Evolutionary conservation across 2,113 vertebrate species (phyloP), one percentile per base, ranked within the genome.

Genomic region (Scytalopus superciliaris): DNA sequence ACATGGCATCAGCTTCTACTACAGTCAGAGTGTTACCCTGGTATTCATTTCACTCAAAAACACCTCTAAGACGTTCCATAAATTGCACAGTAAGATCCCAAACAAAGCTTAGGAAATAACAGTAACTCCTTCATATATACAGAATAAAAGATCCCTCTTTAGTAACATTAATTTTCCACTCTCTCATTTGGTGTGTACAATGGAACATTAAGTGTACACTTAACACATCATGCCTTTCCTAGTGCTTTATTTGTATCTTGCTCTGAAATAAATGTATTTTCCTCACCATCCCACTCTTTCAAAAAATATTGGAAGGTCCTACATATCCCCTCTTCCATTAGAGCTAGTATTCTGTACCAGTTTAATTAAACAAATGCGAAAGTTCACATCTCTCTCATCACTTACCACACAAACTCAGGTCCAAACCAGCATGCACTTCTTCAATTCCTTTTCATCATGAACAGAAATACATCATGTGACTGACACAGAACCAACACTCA

Each of bases 341-440:
- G 9, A 79, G 42, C 16, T 28, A 44, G 24, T 59, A 5, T 5
- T 60, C 59, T 56, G 56, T 33, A 64, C 24, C 15, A 47, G 19
- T 59, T 82, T 15, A 67, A 70, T 53, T 10, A 28, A 45, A 57
- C 0, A 55, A 14, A 52, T n/a, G 19, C 45, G 25, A 33, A 79
- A 63, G 19, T 94, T 94, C n/a, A 87, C 15, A 49, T 57, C 31
- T 30, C 49, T 50, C 52, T 84, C 42, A 18, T n/a, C 57, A 96
- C 88, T 93, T 90, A 90, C 91, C 94, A 86, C 42, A 74, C 47
- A 39, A 90, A 44, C 59, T 78, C 76, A 95, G 76, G 42, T 89
- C 45, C 75, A 31, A 64, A 80, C 10, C 55, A 84, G 72, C 68
- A 77, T 0, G 14, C 24, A 15, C 31, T 31, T 67, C 8, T 73